Evolutionary conservation across 2,113 vertebrate genomes (phyloP), one percentile per base, ranked within the genome.

Genomic region (Silurus asotus): DNA sequence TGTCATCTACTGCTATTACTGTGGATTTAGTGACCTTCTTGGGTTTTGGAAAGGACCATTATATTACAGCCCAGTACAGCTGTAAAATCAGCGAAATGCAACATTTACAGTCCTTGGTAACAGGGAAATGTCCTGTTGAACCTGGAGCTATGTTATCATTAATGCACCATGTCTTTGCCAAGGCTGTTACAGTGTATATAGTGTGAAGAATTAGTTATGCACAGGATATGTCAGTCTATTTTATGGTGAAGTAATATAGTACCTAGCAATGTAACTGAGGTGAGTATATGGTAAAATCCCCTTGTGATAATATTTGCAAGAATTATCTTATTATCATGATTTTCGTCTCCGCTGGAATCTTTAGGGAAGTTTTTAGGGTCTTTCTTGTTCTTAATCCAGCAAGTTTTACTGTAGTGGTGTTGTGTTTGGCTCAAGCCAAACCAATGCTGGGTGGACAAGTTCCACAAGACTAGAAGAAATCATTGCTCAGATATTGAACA

Each of bases 1-100:
- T 94, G 89, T 89, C 89, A 90, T 92, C 19, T 51, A 89, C 92
- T 85, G 59, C 59, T 90, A 93, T 84, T 91, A 89, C 61, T 83
- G 37, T 86, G 56, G 81, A 55, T 67, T 88, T 75, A 79, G 49
- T 59, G 85, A 84, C 28, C 82, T 84, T 69, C 75, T 65, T 69
- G 49, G 59, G 37, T 69, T 67, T 77, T 74, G 48, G 65, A 79
- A 49, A 23, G 13, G 58, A 67, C 64, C 48, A 58, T 48, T 78
- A 74, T 78, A 59, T 48, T 17, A 48, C 81, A 64, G 56, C n/a
- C 75, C 51, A 61, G 67, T 72, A 51, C 25, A 59, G 45, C 3
- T 58, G 49, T 23, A 64, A 65, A 74, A 45, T 62, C 2, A 67
- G n/a, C n/a, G 3, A 25, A 58, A 20, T 37, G 2, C 8, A 58